phyloP scores from a whole-genome alignment of 37 sponge, comb jelly and placozoan genomes.

The Bolinopsis microptera region DNA sequence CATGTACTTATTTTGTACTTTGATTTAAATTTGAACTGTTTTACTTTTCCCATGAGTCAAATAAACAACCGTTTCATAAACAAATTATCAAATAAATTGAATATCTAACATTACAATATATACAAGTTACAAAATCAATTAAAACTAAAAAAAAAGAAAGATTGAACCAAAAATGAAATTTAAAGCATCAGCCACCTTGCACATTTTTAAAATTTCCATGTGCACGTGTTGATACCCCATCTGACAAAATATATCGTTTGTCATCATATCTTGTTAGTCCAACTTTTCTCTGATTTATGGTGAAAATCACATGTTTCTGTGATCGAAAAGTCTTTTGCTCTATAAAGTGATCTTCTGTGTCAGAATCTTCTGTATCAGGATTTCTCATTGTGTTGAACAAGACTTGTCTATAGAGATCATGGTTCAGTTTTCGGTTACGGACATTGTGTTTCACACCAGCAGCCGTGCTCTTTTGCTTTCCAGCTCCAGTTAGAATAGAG shows the following conservation, averaged over 20 bases:
- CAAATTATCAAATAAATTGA: too few relatives aligned
- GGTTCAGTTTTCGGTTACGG: not conserved
- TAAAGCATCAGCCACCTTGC: too few relatives aligned
- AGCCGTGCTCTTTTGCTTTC: slow-evolving; percentile 10
- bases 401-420: not conserved
- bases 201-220: slow-evolving; percentile 39
- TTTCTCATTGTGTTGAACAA: not conserved
- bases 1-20: not conserved
- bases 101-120: too few relatives aligned
- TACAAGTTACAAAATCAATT: too few relatives aligned
- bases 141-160: too few relatives aligned
- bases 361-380: too few relatives aligned
- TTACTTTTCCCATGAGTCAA: too few relatives aligned
- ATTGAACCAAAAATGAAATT: not conserved
- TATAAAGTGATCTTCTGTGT: not conserved
- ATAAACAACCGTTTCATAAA: too few relatives aligned
- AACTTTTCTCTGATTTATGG: not conserved
- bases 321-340: slow-evolving; percentile 8
- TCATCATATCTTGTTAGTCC: slow-evolving; percentile 37
- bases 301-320: not conserved
- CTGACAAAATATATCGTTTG: not conserved
- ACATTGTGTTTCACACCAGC: slow-evolving; percentile 22
- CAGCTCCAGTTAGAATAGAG: not conserved
- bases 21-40: too few relatives aligned
- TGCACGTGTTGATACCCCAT: slow-evolving; percentile 16